These are phyloP conservation scores for Mylabris phalerata DNA, from an alignment of 1,140 invertebrate genomes.

Conservation along the genomic window DNA sequence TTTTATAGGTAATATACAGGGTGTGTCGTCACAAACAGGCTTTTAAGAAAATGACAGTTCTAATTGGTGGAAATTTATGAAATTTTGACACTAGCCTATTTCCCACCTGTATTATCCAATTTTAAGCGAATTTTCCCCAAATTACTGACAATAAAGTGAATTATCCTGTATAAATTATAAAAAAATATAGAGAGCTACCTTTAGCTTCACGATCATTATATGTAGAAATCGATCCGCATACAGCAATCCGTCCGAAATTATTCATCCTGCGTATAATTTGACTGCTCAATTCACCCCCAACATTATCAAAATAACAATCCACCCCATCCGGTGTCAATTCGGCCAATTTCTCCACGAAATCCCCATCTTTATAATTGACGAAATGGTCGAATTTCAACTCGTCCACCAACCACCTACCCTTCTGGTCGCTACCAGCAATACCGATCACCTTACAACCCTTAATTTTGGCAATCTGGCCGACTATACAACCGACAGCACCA, in stretches of 20 bases:
- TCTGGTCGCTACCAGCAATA: slow-evolving; percentile 60
- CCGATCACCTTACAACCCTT: slow-evolving; percentile 61
- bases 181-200: too few species aligned
- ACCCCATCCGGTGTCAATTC: slow-evolving; percentile 57
- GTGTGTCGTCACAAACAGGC: too few species aligned
- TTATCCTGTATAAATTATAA: too few species aligned
- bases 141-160: too few species aligned
- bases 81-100: too few species aligned
- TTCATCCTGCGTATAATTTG: slow-evolving; percentile 55
- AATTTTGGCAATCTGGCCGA: slow-evolving; percentile 69
- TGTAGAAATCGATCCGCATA: slow-evolving; percentile 55
- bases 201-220: slow-evolving; percentile 42
- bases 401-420: slow-evolving; percentile 55
- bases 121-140: too few species aligned
- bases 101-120: too few species aligned
- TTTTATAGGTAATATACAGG: too few species aligned
- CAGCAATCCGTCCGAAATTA: slow-evolving; percentile 49
- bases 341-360: slow-evolving; percentile 48
- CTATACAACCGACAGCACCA: slow-evolving; percentile 58
- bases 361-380: slow-evolving; percentile 60
- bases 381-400: slow-evolving; percentile 57
- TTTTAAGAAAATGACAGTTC: too few species aligned
- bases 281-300: slow-evolving; percentile 55
- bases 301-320: slow-evolving; percentile 69
- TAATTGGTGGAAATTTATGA: too few species aligned